Base-by-base conservation (phyloP, 2,797 vertebrate species). In the Poeciliopsis infans region DNA sequence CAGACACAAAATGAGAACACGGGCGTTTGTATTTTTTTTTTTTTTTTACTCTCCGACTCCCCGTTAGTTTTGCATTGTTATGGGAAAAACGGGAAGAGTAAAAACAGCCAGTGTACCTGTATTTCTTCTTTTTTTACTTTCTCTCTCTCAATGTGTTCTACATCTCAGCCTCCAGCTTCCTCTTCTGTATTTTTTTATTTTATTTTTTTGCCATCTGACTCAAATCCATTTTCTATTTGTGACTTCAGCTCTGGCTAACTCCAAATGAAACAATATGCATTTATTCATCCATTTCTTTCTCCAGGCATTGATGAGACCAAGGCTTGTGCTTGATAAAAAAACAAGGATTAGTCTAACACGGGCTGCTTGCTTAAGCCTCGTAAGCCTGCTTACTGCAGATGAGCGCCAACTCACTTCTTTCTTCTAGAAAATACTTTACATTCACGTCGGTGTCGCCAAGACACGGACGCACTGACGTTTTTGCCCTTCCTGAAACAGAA, bases 1-100 rank as follows among this genome's bases (percentile, higher is more conserved):
- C 94, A 95, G 89, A 94, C 91, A 89, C 73, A 91, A 95, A 96
- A 95, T 91, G 87, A 94, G 94, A 93, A 89, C 83, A 91, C 91
- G 87, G 92, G 94, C 86, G 89, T 95, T 95, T 93, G 95, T 95
- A 91, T 95, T 93, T 88, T 87, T 53, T 0, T 41, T 39, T 39
- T 51, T 25, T 25, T 53, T 23, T 53, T 25, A 1, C 80, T 82
- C 83, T 87, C 77, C 84, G 88, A 91, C 84, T 88, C 79, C 83
- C 90, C 91, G 93, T 93, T 94, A 93, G 91, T 92, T 93, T 94
- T 91, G 84, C 89, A 89, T 93, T 84, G 90, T 91, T 94, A 88
- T 90, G 85, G n/a, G 12, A 92, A 93, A 92, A 91, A 88, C 87
- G 88, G 83, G 84, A 55, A 86, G 83, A 69, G 88, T 87, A 90